phyloP scores from a whole-genome alignment of 2,888 invertebrate species.

The Carcina quercana region DNA sequence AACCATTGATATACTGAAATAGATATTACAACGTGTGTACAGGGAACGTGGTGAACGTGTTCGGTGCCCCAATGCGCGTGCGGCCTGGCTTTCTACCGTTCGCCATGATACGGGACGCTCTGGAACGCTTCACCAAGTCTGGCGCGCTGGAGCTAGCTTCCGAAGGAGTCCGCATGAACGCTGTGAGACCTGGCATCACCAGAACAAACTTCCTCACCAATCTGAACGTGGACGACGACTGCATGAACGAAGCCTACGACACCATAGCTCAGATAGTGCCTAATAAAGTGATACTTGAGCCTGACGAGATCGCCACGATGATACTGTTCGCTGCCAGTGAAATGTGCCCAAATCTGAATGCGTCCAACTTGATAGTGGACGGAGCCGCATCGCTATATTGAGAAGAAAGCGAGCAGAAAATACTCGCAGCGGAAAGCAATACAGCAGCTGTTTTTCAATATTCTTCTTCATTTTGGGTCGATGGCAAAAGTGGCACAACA shows the following conservation, averaged over 20 bases:
- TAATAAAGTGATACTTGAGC: constrained; percentile 36
- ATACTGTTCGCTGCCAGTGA: constrained; percentile 43
- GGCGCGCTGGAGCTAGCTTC: constrained; percentile 40
- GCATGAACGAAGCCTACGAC: constrained; percentile 26
- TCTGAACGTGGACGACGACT: constrained; percentile 26
- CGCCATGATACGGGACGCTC: constrained; percentile 24
- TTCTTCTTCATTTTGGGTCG: too few species aligned
- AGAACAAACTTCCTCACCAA: constrained; percentile 44
- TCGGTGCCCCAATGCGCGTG: constrained; percentile 80
- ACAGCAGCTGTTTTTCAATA: too few species aligned
- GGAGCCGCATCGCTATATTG: constrained; percentile 33
- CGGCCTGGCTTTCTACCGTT: constrained; percentile 24
- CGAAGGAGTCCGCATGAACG: constrained; percentile 48
- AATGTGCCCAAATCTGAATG: constrained; percentile 36
- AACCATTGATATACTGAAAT: too few species aligned
- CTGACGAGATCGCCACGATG: constrained; percentile 45
- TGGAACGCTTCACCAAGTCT: constrained; percentile 41
- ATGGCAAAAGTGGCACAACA: constrained; percentile 1
- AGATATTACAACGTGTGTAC: too few species aligned
- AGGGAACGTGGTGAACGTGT: constrained; percentile 87
- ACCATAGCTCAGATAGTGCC: constrained; percentile 32
- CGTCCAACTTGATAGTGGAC: constrained; percentile 34
- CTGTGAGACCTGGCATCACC: constrained; percentile 43
- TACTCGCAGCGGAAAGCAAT: too few species aligned
- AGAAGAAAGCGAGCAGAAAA: too few species aligned